Conservation (phyloP, 1,140 invertebrate genomes). For the Andricus grossulariae region DNA sequence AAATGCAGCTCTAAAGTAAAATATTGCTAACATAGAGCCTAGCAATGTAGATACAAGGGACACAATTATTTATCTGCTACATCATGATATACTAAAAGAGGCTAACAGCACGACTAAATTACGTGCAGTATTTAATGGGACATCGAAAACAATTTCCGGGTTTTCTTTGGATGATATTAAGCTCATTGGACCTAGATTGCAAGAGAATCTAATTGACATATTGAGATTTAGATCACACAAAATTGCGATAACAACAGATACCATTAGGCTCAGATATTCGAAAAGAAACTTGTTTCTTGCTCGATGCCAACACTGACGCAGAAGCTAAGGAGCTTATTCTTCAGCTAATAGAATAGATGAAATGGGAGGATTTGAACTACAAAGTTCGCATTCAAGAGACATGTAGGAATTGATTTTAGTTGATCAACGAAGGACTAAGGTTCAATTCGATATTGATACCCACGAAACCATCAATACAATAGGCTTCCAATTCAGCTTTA, state of each 20-base stretch:
- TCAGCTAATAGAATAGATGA: no score
- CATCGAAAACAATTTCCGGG: no score
- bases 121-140: no score
- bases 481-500: constrained; percentile 41
- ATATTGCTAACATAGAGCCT: no score
- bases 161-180: no score
- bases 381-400: constrained; percentile 38
- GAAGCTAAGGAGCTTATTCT: no score
- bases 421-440: background rate
- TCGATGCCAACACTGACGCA: no score
- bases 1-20: background rate
- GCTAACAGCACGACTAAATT: no score
- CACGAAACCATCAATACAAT: background rate
- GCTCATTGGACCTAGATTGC: constrained; percentile 50
- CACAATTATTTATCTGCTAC: background rate
- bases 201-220: constrained; percentile 40
- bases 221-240: no score
- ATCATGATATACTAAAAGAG: constrained; percentile 58
- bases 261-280: constrained; percentile 65
- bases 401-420: background rate
- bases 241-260: constrained; percentile 49
- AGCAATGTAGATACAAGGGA: background rate
- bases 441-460: background rate
- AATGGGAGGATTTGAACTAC: no score
- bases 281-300: no score